Conservation (phyloP, 2,888 invertebrate genomes). For the Dryobotodes eremita region DNA sequence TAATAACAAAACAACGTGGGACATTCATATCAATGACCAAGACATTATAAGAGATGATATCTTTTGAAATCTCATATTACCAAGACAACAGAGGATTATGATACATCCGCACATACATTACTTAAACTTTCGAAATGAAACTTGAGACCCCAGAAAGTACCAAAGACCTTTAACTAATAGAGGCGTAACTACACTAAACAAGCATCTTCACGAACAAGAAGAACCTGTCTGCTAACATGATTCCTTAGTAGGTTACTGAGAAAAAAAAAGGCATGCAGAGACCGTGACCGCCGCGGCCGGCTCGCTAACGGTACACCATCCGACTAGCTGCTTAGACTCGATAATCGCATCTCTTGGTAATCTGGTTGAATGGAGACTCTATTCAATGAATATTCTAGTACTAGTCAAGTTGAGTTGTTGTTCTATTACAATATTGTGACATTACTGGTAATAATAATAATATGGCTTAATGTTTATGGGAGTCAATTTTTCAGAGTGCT, state of each 20-base stretch:
- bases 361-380: conserved; percentile 59
- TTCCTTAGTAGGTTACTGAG: conserved; percentile 82
- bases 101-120: background rate
- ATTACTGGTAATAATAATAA: background rate
- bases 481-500: background rate
- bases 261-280: conserved; percentile 75
- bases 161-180: conserved; percentile 32
- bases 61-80: conserved; percentile 1
- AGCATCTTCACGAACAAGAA: conserved; percentile 60
- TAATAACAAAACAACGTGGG: background rate
- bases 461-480: background rate
- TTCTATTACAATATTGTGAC: background rate
- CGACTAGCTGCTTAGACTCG: conserved; percentile 70
- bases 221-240: conserved; percentile 75
- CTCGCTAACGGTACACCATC: conserved; percentile 80
- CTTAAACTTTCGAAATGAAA: conserved; percentile 24
- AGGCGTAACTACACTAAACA: conserved; percentile 41
- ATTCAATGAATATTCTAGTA: conserved; percentile 48
- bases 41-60: background rate
- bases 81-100: background rate
- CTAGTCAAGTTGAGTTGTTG: background rate
- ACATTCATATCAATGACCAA: background rate
- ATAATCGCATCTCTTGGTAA: conserved; percentile 70
- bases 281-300: conserved; percentile 78
- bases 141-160: background rate